Evolutionary conservation across 1,140 invertebrate genomes (phyloP), one percentile per base, ranked within the genome.

Genomic region (Tigriopus japonicus): DNA sequence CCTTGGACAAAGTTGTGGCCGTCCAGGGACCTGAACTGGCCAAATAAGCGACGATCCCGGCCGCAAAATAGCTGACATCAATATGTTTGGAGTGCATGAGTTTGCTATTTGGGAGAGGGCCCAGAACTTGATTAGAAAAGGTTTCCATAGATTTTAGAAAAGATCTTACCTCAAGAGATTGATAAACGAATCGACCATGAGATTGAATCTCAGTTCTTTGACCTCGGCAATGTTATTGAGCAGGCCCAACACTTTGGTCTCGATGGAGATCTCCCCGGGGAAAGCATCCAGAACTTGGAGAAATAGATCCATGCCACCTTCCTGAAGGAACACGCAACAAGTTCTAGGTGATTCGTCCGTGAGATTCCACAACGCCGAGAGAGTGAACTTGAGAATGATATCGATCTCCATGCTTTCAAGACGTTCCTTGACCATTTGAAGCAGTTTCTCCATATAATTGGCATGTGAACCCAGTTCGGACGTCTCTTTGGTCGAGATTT

Each of bases 141-240:
- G 14, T 56, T n/a, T 40, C 15, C 12, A 62, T 56, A 62, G n/a
- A 60, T 56, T 61, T n/a, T 35, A 9, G 28, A 9, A 35, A 35
- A 5, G 3, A 19, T 65, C 60, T 59, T 68, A 75, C 69, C 77
- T 78, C 15, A 83, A 72, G 67, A 80, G 75, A 54, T 72, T 68
- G 52, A 85, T 74, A 67, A 85, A 82, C 14, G 75, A 69, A 53
- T 80, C 74, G 62, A 79, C 74, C 76, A 86, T 80, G 28, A 86
- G 71, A 42, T 73, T 69, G 42, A 74, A 68, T 52, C 83, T 69
- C 17, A 85, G 68, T 13, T 69, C 58, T 41, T 71, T 68, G 55
- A 87, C 85, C 74, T 87, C 85, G 12, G 85, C 84, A 62, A 87
- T 85, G 67, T 87, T 87, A 69, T 87, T 87, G 63, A 87, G 69